Base-by-base conservation (phyloP, 2,888 invertebrate genomes). In the Lymantria dispar region DNA sequence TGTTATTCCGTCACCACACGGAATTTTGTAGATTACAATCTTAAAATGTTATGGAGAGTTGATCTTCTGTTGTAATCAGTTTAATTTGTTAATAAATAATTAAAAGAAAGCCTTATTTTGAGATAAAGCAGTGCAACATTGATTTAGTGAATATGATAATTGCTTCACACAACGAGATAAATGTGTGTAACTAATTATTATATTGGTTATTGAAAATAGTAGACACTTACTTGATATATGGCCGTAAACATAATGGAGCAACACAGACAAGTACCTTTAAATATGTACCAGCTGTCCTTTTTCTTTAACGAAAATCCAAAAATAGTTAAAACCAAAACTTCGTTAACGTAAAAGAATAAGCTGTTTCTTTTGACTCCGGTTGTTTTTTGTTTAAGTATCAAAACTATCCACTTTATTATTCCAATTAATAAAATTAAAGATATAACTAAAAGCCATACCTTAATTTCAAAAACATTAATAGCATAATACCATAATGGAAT, bases 401-500 rank as follows among this genome's bases (percentile, higher is more conserved):
- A 66, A 8, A 45, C 56, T n/a, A 60, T n/a, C 78, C 80, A 78
- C 48, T 68, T 65, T 2, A 68, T 43, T 11, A 64, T 13, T 3
- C 70, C 76, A 10, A 70, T 48, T 11, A 47, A 7, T 3, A 62
- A 9, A n/a, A 72, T 45, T 5, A 58, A 13, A 8, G 48, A 38
- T 0, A 44, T 3, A 38, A 78, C 48, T 9, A 64, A 2, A 0
- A 62, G 3, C 66, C 62, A 65, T 11, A 63, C 14, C 3, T 8
- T n/a, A 1, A 37, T 8, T 29, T 38, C 38, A 22, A 53, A 72
- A 0, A 59, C 45, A 33, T 67, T 66, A 40, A 52, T 51, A 7
- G 69, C 62, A 41, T 72, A 76, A 11, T 70, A 61, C 84, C 83
- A 84, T 5, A 82, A 22, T 2, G 82, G 78, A 45, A 77, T 36